Evolutionary conservation across 2,113 vertebrate species (phyloP).

Genomic region (Aldabrachelys gigantea): DNA sequence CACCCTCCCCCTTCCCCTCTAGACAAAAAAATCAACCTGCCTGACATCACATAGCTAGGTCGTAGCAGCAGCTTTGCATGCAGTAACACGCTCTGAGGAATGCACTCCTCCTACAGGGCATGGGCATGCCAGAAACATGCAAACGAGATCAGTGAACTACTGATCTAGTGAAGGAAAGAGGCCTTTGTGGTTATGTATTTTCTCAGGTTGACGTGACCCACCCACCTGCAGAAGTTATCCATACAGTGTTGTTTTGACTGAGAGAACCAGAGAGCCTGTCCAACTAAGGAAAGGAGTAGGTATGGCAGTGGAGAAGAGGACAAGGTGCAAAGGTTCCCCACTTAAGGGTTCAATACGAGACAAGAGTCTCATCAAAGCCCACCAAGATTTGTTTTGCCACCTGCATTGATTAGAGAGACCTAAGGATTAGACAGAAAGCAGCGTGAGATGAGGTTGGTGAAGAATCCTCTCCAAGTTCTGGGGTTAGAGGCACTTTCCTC

Average conservation of each 20-base stretch:
- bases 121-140: conserved; percentile 63
- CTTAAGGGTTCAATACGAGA: neutral
- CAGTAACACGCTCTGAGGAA: conserved; percentile 48
- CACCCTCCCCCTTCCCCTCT: neutral
- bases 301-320: neutral
- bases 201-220: neutral
- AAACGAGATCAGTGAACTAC: conserved; percentile 34
- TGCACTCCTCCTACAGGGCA: conserved; percentile 56
- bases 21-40: neutral
- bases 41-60: conserved; percentile 6
- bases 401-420: neutral
- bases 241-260: neutral
- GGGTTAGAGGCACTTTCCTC: neutral
- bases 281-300: neutral
- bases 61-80: neutral
- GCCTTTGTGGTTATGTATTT: conserved; percentile 45
- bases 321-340: neutral
- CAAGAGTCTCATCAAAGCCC: neutral
- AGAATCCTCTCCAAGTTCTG: rapidly evolving
- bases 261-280: neutral
- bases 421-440: rapidly evolving
- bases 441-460: rapidly evolving
- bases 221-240: neutral
- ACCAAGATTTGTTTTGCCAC: neutral
- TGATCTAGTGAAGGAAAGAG: conserved; percentile 46